These are phyloP conservation scores for Drosophila suzukii DNA, from an alignment of 1,140 invertebrate genomes.

Conservation along the genomic window DNA sequence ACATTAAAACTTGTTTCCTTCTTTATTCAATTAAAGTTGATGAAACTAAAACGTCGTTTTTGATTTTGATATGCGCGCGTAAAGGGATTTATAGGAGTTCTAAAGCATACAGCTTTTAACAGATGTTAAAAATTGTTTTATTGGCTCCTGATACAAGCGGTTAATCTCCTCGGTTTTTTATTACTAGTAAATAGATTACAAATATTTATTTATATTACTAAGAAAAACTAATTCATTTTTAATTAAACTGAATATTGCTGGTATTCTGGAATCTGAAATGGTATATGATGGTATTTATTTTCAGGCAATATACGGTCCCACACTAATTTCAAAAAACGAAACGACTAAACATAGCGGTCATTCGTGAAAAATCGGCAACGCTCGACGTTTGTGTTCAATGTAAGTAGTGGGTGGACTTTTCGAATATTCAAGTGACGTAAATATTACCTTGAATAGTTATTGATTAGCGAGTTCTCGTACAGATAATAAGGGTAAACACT, in stretches of 20 bases:
- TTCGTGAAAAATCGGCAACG: slow-evolving; percentile 67
- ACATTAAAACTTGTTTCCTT: not conserved
- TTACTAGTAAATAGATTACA: no score
- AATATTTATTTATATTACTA: no score
- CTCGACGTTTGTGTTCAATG: slow-evolving; percentile 74
- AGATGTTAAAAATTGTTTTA: not conserved
- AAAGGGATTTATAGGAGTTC: not conserved
- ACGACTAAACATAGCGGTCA: slow-evolving; percentile 12
- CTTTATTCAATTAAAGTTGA: slow-evolving; percentile 1
- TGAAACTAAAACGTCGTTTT: not conserved
- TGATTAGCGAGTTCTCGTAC: slow-evolving; percentile 4
- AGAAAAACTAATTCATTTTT: no score
- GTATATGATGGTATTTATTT: no score
- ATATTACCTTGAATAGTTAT: slow-evolving; percentile 45
- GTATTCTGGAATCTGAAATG: no score
- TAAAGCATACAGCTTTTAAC: not conserved
- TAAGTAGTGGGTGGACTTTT: slow-evolving; percentile 61
- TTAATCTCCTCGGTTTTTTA: no score
- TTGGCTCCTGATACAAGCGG: no score
- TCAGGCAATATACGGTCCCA: no score
- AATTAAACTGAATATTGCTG: no score
- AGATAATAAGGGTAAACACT: slow-evolving; percentile 12
- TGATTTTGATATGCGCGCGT: not conserved
- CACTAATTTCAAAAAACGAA: not conserved
- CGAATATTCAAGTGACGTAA: slow-evolving; percentile 64